Conservation (phyloP, 2,888 invertebrate species). For the Stramonita haemastoma region DNA sequence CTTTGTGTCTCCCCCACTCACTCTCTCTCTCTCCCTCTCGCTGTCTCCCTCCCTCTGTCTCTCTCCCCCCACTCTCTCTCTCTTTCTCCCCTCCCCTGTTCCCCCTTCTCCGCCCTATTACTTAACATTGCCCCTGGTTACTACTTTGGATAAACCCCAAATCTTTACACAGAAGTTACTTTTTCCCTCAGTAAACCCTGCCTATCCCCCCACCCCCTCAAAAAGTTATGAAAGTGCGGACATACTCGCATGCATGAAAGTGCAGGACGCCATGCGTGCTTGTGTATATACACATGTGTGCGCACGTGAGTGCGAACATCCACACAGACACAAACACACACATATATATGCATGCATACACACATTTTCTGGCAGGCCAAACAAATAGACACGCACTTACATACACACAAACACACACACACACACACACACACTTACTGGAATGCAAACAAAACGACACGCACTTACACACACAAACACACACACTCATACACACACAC, state of each 20-base stretch:
- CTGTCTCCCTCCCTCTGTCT: neutral
- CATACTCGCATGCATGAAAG: neutral
- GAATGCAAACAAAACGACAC: neutral
- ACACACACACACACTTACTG: neutral
- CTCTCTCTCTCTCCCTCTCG: neutral
- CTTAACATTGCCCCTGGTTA: neutral
- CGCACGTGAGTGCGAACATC: neutral
- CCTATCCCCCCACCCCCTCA: neutral
- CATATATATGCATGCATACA: too few relatives aligned
- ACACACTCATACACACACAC: neutral
- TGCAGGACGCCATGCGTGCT: neutral
- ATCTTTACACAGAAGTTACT: neutral
- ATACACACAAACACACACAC: neutral
- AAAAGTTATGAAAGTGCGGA: neutral
- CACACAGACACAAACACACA: neutral
- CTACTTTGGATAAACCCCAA: neutral
- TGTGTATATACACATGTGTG: neutral
- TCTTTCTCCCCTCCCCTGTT: neutral
- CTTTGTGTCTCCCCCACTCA: neutral
- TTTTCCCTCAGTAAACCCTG: neutral
- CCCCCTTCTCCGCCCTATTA: neutral
- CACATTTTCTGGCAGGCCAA: too few relatives aligned
- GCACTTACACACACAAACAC: neutral
- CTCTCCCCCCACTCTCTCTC: too few relatives aligned
- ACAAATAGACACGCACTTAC: neutral